Evolutionary conservation across 2,797 vertebrate species (phyloP).

Genomic region (Adelosebastes latens): DNA sequence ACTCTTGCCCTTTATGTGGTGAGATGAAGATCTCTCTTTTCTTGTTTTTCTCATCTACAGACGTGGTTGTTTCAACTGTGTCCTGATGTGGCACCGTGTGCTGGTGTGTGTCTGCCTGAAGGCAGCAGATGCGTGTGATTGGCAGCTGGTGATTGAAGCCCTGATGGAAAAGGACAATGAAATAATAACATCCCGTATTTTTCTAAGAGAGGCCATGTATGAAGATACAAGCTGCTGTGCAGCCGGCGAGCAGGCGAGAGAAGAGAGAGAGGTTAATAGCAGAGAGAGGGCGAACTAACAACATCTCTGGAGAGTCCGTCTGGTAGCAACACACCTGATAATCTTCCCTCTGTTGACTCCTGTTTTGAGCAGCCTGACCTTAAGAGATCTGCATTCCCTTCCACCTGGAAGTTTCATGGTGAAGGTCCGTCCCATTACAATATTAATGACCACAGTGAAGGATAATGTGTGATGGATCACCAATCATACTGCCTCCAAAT

Average conservation of each 20-base stretch:
- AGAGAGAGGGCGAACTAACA: constrained; percentile 63
- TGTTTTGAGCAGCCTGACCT: constrained; percentile 38
- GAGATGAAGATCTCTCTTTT: constrained; percentile 12
- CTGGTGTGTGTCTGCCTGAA: constrained; percentile 36
- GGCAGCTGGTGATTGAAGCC: constrained; percentile 69
- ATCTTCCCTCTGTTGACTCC: constrained; percentile 52
- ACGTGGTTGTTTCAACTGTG: constrained; percentile 39
- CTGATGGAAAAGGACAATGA: constrained; percentile 68
- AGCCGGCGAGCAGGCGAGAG: constrained; percentile 15
- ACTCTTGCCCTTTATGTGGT: constrained; percentile 9
- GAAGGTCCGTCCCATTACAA: constrained; percentile 76
- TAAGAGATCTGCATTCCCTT: constrained; percentile 51
- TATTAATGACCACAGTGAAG: constrained; percentile 76
- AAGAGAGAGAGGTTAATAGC: constrained; percentile 38
- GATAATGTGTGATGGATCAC: constrained; percentile 84
- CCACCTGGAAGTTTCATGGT: constrained; percentile 67
- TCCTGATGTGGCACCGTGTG: constrained; percentile 49
- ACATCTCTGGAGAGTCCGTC: constrained; percentile 69
- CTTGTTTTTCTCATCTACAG: constrained; percentile 31
- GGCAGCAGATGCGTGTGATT: constrained; percentile 64
- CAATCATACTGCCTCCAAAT: constrained; percentile 75
- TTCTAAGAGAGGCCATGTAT: constrained; percentile 41
- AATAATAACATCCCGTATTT: constrained; percentile 63
- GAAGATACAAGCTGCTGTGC: constrained; percentile 38
- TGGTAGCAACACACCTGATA: constrained; percentile 49